phyloP scores from a whole-genome alignment of 1,140 invertebrate species.

The Hycleus phaleratus region DNA sequence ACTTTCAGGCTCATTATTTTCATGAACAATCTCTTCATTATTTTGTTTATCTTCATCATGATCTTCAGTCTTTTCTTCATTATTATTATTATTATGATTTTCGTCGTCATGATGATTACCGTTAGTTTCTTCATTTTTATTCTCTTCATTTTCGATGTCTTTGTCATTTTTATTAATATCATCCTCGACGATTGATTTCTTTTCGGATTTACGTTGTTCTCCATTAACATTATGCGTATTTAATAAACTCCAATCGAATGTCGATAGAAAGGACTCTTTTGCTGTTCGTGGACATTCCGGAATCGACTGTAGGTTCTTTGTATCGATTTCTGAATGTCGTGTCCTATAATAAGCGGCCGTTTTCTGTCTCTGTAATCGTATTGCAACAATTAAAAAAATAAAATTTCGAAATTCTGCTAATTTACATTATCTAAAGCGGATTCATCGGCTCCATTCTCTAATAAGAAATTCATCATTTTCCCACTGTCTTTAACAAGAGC shows the following conservation, averaged over 20 bases:
- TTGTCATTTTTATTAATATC: conserved; percentile 21
- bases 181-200: conserved; percentile 10
- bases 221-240: conserved; percentile 44
- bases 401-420: conserved; percentile 12
- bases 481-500: conserved; percentile 65
- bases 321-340: conserved; percentile 65
- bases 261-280: conserved; percentile 53
- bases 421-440: conserved; percentile 74
- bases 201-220: conserved; percentile 43
- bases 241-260: conserved; percentile 67
- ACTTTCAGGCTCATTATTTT: neutral
- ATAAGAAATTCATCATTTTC: conserved; percentile 63
- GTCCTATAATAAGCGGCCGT: conserved; percentile 69
- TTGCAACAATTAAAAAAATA: conserved; percentile 1
- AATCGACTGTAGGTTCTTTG: conserved; percentile 55
- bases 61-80: conserved; percentile 34
- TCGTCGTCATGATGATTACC: neutral
- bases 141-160: conserved; percentile 32
- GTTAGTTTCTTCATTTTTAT: conserved; percentile 31
- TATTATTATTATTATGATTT: conserved; percentile 26
- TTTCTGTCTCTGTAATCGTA: conserved; percentile 65
- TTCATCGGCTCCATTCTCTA: conserved; percentile 69
- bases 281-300: conserved; percentile 73
- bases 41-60: conserved; percentile 10
- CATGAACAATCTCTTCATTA: neutral